These are phyloP conservation scores for Scytalopus superciliaris DNA, from an alignment of 2,113 vertebrate genomes.

Conservation along the genomic window DNA sequence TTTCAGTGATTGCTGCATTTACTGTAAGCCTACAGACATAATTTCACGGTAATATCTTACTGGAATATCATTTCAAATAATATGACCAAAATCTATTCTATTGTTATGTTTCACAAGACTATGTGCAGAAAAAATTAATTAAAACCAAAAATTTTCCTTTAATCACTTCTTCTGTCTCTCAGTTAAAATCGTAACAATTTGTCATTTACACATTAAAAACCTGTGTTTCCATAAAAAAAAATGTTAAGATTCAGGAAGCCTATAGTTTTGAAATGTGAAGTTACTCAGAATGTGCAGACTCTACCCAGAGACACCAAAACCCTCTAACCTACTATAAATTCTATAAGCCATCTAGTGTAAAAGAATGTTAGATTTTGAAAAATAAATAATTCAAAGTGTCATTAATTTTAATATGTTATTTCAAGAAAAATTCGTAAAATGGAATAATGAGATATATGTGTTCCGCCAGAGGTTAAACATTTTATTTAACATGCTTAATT, in stretches of 20 bases:
- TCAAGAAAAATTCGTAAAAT: not conserved
- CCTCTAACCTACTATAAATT: not conserved
- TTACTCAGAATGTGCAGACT: not conserved
- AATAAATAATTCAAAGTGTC: not conserved
- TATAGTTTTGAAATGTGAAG: not conserved
- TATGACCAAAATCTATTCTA: not conserved
- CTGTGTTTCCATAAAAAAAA: not conserved
- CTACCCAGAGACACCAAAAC: not conserved
- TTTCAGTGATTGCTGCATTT: not conserved
- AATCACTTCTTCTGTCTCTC: not conserved
- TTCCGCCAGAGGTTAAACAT: not conserved
- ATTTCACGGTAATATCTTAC: not conserved
- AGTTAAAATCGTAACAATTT: not conserved
- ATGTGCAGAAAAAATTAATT: not conserved
- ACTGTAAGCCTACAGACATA: not conserved
- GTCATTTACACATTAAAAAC: not conserved
- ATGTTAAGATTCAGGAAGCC: not conserved
- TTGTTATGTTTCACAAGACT: not conserved
- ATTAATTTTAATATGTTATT: not conserved
- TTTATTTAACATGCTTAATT: not conserved
- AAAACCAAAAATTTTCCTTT: fast-evolving
- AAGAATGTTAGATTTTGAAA: not conserved
- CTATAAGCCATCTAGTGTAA: not conserved
- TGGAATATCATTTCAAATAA: not conserved
- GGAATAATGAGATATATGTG: not conserved